Conservation (phyloP, 1,140 invertebrate species). For the Atta texana region DNA sequence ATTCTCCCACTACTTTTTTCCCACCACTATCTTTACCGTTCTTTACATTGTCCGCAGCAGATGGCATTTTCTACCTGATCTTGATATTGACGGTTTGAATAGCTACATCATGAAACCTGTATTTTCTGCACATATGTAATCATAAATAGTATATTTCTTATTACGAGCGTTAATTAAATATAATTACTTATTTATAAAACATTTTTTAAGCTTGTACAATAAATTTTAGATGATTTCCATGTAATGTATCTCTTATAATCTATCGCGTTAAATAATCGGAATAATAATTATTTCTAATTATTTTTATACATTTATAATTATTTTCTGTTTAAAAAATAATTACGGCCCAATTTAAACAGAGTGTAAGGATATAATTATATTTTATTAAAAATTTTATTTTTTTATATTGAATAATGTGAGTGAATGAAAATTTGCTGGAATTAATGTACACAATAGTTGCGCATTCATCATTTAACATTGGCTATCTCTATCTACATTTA, state of each 20-base stretch:
- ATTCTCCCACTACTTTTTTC: constrained; percentile 40
- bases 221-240: not conserved
- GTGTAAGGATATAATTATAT: not conserved
- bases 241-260: not conserved
- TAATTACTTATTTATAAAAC: not conserved
- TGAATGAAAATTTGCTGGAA: not conserved
- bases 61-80: constrained; percentile 13
- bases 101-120: not conserved
- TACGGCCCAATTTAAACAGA: not conserved
- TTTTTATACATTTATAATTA: not conserved
- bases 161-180: not conserved
- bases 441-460: not conserved
- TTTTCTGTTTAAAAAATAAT: not conserved
- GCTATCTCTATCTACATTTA: constrained; percentile 1
- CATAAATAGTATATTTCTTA: not conserved
- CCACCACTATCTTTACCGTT: not conserved
- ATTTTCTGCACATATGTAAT: not conserved
- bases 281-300: constrained; percentile 18
- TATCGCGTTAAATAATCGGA: not conserved
- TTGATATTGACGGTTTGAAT: not conserved
- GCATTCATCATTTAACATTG: not conserved
- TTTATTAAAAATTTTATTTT: not conserved
- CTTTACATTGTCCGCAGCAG: not conserved
- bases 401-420: not conserved
- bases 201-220: constrained; percentile 29